phyloP scores from a whole-genome alignment of 2,888 invertebrate genomes.

The Scaptomyza parva region DNA sequence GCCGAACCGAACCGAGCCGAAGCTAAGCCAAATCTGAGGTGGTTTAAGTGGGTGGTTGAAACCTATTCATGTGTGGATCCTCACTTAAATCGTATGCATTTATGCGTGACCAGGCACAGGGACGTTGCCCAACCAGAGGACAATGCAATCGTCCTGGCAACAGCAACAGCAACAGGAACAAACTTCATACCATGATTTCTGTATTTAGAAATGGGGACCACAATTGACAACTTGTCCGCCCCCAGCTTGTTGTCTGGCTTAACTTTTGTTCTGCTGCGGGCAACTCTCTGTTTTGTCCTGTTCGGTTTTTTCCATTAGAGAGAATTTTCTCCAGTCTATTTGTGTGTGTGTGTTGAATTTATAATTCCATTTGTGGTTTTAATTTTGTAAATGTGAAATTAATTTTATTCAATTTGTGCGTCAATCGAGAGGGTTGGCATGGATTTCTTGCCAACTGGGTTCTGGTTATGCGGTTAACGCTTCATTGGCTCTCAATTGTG shows the following conservation, averaged over 20 bases:
- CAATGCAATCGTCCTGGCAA: conserved; percentile 51
- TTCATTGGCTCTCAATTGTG: conserved; percentile 64
- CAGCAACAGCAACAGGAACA: too few species aligned
- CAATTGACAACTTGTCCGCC: conserved; percentile 61
- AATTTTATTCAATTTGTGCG: conserved; percentile 76
- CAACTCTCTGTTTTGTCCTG: conserved; percentile 35
- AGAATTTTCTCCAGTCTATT: conserved; percentile 10
- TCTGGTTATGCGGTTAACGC: conserved; percentile 32
- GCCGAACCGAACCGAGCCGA: conserved; percentile 1
- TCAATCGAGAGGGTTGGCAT: conserved; percentile 8
- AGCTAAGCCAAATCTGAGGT: conserved; percentile 9
- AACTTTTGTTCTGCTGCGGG: conserved; percentile 80
- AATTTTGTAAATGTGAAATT: conserved; percentile 80
- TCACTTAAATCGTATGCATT: conserved; percentile 79
- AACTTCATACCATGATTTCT: conserved; percentile 19
- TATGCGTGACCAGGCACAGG: conserved; percentile 76
- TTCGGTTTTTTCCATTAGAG: conserved; percentile 5
- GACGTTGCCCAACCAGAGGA: conserved; percentile 14
- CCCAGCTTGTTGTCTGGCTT: conserved; percentile 65
- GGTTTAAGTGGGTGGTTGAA: conserved; percentile 7
- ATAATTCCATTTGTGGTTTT: conserved; percentile 81
- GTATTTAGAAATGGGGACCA: conserved; percentile 13
- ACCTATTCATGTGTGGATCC: conserved; percentile 60
- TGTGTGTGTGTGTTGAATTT: conserved; percentile 67
- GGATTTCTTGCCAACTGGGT: neutral